Evolutionary conservation across 2,888 invertebrate species (phyloP).

Genomic region (Carcina quercana): DNA sequence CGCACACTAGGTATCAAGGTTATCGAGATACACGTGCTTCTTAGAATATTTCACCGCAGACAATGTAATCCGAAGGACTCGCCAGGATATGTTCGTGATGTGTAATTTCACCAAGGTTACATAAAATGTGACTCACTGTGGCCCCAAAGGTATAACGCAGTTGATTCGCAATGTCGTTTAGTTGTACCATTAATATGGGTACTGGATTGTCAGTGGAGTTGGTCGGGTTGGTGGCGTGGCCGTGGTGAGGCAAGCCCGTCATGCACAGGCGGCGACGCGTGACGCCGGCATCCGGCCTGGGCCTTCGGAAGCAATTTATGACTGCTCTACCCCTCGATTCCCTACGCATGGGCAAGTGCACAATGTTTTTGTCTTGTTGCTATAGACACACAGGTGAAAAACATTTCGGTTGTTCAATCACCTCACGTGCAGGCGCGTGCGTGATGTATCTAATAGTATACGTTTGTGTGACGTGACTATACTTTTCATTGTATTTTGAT

Average conservation of each 20-base stretch:
- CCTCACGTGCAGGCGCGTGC: too few relatives aligned
- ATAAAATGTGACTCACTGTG: conserved; percentile 16
- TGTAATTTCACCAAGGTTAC: conserved; percentile 28
- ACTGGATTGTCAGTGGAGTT: conserved; percentile 16
- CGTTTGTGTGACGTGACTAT: too few relatives aligned
- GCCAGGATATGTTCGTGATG: conserved; percentile 15
- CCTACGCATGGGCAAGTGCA: conserved; percentile 23
- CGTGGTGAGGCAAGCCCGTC: conserved; percentile 55
- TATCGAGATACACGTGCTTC: conserved; percentile 34
- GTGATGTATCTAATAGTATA: too few relatives aligned
- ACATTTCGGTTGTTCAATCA: too few relatives aligned
- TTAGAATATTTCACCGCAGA: too few relatives aligned
- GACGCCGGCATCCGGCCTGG: conserved; percentile 52
- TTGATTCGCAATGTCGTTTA: conserved; percentile 8
- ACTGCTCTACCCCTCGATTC: conserved; percentile 38
- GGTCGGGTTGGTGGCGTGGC: conserved; percentile 28
- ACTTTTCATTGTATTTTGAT: too few relatives aligned
- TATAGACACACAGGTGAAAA: too few relatives aligned
- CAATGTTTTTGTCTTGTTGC: conserved; percentile 17
- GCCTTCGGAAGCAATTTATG: conserved; percentile 47
- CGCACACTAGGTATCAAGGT: conserved; percentile 46
- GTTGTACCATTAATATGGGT: conserved; percentile 3
- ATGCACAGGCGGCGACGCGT: conserved; percentile 55
- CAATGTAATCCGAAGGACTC: too few relatives aligned
- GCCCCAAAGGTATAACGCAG: conserved; percentile 8